phyloP scores from a whole-genome alignment of 2,797 vertebrate species.

The Sciaenops ocellatus region DNA sequence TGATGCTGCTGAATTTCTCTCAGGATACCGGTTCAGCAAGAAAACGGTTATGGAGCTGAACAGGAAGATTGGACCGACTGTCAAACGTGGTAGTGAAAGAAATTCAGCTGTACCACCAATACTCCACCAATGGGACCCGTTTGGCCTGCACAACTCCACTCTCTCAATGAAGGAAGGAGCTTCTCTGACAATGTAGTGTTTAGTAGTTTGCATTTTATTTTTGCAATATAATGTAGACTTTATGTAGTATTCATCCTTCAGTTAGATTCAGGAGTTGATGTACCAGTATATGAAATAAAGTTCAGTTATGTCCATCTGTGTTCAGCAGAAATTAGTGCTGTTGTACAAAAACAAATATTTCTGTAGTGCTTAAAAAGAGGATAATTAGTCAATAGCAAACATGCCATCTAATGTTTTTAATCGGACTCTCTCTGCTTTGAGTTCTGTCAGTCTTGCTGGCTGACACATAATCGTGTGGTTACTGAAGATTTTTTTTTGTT shows the following conservation, averaged over 20 bases:
- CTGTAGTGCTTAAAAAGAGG: not conserved
- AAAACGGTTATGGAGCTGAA: not conserved
- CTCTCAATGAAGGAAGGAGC: no score
- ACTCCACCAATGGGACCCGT: not conserved
- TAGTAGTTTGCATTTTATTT: not conserved
- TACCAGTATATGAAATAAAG: not conserved
- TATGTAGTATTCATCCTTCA: not conserved
- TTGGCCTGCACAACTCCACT: no score
- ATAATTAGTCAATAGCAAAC: not conserved
- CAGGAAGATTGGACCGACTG: not conserved
- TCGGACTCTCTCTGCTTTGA: not conserved
- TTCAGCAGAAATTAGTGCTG: not conserved
- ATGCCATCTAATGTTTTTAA: not conserved
- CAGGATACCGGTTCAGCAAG: not conserved
- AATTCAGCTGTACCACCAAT: no score
- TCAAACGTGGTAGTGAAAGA: not conserved
- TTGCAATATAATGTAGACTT: not conserved
- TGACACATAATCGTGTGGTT: constrained; percentile 54
- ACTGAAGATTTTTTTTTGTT: constrained; percentile 44
- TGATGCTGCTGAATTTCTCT: not conserved
- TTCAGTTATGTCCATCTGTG: not conserved
- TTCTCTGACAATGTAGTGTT: no score
- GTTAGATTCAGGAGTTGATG: not conserved
- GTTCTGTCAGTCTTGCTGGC: constrained; percentile 37
- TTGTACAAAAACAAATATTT: not conserved